Base-by-base conservation (phyloP, 2,888 invertebrate genomes). In the Chloroclysta siterata region DNA sequence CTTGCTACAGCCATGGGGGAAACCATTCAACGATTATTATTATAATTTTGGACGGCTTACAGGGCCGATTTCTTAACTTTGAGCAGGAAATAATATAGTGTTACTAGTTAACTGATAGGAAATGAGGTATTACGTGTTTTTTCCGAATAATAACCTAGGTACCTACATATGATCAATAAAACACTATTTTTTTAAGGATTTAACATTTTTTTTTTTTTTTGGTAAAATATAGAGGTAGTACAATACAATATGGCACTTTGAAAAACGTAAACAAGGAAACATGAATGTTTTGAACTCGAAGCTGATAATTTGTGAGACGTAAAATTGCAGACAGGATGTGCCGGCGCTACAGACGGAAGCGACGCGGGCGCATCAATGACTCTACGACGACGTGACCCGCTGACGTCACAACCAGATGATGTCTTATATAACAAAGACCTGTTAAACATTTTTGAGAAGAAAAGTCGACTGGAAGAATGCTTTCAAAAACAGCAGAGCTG, bases 311-410 rank as follows among this genome's bases (percentile, higher is more conserved):
- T 58, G 53, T 57, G 55, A 63, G 57, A 78, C 75, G 78, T 80
- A 72, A 79, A 79, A 73, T 76, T 77, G 74, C 76, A 78, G 82
- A 80, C 90, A 90, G 90, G 90, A 91, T 87, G 87, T 86, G 79
- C 79, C 84, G 90, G 89, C 90, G 89, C 88, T 88, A 82, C 82
- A 77, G 79, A 81, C 89, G 91, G 89, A 89, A 88, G 85, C 77
- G 81, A 81, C 83, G 72, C 85, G 80, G 79, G 83, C 83, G 84
- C 84, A 85, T 88, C 87, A 88, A 87, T 88, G 84, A 80, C 73
- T 65, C 60, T 65, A 17, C 46, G 44, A 62, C 67, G 76, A 83
- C 86, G 87, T 87, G 88, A 83, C 80, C 75, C 75, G 77, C 72
- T 72, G 80, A 83, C 83, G 82, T 84, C 81, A 83, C 70, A 66